Conservation (phyloP, 1,140 invertebrate species). For the Bombus picipes region DNA sequence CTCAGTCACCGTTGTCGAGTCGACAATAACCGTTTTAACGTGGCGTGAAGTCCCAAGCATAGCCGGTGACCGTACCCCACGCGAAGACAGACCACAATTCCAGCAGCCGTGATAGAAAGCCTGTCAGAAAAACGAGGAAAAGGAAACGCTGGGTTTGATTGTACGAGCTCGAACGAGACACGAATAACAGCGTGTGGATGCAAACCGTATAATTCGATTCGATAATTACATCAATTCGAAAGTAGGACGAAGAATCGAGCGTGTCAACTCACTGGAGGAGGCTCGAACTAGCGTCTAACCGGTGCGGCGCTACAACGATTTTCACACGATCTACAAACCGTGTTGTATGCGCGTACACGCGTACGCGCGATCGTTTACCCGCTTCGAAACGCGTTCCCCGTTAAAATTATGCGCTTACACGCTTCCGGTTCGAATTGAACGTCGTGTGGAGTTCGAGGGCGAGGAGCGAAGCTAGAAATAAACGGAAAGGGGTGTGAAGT, state of each 20-base stretch:
- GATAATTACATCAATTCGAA: neutral
- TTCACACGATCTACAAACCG: conserved; percentile 27
- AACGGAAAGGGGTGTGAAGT: neutral
- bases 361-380: conserved; percentile 9
- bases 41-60: neutral
- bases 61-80: neutral
- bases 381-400: conserved; percentile 47
- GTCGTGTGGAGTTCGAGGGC: too few relatives aligned
- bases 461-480: neutral
- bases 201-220: neutral
- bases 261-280: neutral
- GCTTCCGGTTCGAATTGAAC: conserved; percentile 61
- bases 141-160: neutral
- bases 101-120: neutral
- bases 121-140: neutral
- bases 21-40: neutral
- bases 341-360: conserved; percentile 24
- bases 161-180: neutral
- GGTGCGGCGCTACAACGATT: neutral
- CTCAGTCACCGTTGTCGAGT: neutral
- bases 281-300: neutral
- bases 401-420: conserved; percentile 71
- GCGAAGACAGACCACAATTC: neutral
- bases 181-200: conserved; percentile 1
- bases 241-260: neutral